phyloP scores from a whole-genome alignment of 2,797 vertebrate genomes.

The Oceanodroma leucorhoa region DNA sequence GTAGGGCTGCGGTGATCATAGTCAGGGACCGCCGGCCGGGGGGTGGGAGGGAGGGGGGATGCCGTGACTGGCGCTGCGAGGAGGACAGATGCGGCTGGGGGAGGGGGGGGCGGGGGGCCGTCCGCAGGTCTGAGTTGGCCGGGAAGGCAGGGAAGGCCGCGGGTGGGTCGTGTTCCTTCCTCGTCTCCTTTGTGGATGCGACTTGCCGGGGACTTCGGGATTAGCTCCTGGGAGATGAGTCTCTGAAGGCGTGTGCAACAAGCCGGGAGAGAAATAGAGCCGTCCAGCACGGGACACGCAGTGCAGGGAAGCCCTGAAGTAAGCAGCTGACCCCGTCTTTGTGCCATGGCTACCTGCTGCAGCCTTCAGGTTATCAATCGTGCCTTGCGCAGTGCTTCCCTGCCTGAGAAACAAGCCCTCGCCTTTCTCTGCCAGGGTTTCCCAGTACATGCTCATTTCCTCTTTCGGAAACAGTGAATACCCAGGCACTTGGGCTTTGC shows the following conservation, averaged over 20 bases:
- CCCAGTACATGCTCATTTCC: background rate
- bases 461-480: background rate
- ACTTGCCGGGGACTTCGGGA: background rate
- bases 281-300: rapidly evolving
- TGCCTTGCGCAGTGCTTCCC: rapidly evolving
- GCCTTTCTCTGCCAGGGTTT: background rate
- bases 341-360: background rate
- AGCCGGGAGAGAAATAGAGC: background rate
- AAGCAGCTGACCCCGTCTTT: background rate
- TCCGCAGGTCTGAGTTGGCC: background rate
- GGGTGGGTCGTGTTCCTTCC: background rate
- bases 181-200: background rate
- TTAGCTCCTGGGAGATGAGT: background rate
- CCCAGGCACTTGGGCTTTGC: background rate
- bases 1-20: conserved; percentile 21
- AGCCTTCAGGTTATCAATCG: rapidly evolving
- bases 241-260: background rate
- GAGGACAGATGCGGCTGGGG: background rate
- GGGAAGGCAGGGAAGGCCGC: background rate
- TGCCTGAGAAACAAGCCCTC: background rate
- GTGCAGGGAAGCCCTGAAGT: background rate
- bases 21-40: background rate
- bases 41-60: background rate
- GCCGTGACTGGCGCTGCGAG: background rate
- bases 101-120: too few species aligned